Percentiles rank a stretch among this genome's conserved stretches.
Conservation (phyloP, 1,140 invertebrate species). For the Myzus persicae region DNA sequence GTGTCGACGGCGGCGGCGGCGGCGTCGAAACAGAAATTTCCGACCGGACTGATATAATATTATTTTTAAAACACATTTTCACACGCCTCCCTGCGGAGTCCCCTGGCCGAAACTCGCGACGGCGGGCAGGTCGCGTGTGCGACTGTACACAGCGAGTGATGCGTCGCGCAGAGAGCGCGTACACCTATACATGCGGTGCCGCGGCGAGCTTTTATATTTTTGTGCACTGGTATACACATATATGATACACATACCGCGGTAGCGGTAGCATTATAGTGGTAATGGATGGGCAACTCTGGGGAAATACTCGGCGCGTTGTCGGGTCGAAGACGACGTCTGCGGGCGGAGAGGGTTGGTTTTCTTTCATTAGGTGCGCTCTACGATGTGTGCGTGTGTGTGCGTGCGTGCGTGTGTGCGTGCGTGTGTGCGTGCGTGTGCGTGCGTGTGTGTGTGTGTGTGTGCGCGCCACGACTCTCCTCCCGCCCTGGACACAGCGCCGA, state of each 20-base stretch:
- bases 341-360: background rate
- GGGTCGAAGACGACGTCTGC: background rate
- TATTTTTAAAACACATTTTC: constrained; percentile 1
- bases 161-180: background rate
- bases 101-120: background rate
- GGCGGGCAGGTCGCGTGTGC: background rate
- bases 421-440: no score
- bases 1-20: background rate
- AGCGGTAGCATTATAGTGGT: background rate
- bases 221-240: background rate
- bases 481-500: background rate
- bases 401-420: no score
- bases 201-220: background rate
- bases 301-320: background rate
- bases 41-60: background rate
- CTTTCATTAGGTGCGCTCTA: constrained; percentile 15
- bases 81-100: background rate
- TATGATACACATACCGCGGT: background rate
- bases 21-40: background rate
- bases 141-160: background rate
- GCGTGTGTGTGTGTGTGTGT: no score
- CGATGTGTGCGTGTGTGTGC: no score
- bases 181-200: no score
- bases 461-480: no score
- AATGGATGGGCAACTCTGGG: constrained; percentile 46